phyloP scores from a whole-genome alignment of 1,140 invertebrate species.

The Drosophila baimaii region DNA sequence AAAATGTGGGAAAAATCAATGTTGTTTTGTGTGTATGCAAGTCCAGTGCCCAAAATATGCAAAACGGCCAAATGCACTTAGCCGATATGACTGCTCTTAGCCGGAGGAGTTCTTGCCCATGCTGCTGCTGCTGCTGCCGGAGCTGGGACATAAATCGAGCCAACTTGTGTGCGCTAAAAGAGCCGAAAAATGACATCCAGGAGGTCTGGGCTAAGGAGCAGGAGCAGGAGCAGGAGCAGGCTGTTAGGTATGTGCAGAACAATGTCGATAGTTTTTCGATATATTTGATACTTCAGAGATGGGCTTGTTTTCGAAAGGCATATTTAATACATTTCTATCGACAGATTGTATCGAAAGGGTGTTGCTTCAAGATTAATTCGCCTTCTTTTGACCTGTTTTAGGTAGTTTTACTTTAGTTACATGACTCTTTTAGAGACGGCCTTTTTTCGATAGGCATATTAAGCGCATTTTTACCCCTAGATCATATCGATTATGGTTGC shows the following conservation, averaged over 20 bases:
- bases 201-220: background rate
- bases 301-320: too few species aligned
- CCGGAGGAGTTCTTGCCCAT: slow-evolving; percentile 10
- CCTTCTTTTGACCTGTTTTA: too few species aligned
- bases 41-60: slow-evolving; percentile 61
- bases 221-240: background rate
- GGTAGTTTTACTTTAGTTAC: too few species aligned
- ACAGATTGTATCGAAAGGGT: too few species aligned
- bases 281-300: background rate
- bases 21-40: background rate
- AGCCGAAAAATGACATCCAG: slow-evolving; percentile 68
- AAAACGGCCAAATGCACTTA: slow-evolving; percentile 74
- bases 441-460: background rate
- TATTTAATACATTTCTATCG: too few species aligned
- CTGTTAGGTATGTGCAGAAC: background rate
- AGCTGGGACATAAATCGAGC: slow-evolving; percentile 62
- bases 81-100: slow-evolving; percentile 35
- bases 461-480: too few species aligned
- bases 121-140: slow-evolving; percentile 24
- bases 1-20: background rate
- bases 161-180: slow-evolving; percentile 70
- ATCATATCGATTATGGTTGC: too few species aligned
- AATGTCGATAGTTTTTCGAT: background rate
- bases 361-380: too few species aligned
- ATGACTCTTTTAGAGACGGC: background rate